Percentiles rank a stretch among this genome's conserved stretches.
phyloP scores from a whole-genome alignment of 2,888 invertebrate species.

The Phasia obesa region DNA sequence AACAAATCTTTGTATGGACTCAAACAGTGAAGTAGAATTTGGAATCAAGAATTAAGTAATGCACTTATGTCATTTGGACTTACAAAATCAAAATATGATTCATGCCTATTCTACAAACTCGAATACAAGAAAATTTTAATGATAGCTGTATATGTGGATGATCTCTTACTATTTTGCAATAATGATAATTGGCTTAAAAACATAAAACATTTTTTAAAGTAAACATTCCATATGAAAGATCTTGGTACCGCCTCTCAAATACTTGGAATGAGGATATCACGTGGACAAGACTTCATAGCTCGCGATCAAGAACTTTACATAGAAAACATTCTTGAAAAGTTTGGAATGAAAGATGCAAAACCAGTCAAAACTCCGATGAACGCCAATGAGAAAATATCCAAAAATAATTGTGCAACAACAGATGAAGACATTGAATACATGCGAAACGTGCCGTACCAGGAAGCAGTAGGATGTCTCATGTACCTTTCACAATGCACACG shows the following conservation, averaged over 20 bases:
- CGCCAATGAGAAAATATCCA: constrained; percentile 47
- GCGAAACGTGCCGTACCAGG: constrained; percentile 45
- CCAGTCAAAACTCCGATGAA: constrained; percentile 51
- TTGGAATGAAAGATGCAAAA: constrained; percentile 56
- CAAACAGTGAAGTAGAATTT: too few species aligned
- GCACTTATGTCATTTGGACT: constrained; percentile 58
- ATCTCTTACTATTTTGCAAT: constrained; percentile 48
- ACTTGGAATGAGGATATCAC: constrained; percentile 56
- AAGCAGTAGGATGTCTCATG: constrained; percentile 51
- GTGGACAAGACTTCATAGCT: constrained; percentile 27
- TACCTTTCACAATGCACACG: constrained; percentile 44
- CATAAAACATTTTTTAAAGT: too few species aligned
- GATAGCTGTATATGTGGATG: constrained; percentile 48
- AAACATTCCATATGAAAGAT: constrained; percentile 46
- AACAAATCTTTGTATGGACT: neutral
- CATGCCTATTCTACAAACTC: constrained; percentile 45
- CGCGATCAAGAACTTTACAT: constrained; percentile 36
- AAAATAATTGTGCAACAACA: constrained; percentile 38
- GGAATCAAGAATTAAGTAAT: constrained; percentile 38
- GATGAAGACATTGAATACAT: constrained; percentile 35
- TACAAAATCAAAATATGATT: constrained; percentile 30
- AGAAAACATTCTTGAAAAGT: constrained; percentile 53
- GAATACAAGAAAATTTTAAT: constrained; percentile 35
- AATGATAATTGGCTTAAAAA: constrained; percentile 7
- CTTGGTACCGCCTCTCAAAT: constrained; percentile 47